These are phyloP conservation scores for Xylocampa areola DNA, from an alignment of 2,888 invertebrate species.

Conservation along the genomic window DNA sequence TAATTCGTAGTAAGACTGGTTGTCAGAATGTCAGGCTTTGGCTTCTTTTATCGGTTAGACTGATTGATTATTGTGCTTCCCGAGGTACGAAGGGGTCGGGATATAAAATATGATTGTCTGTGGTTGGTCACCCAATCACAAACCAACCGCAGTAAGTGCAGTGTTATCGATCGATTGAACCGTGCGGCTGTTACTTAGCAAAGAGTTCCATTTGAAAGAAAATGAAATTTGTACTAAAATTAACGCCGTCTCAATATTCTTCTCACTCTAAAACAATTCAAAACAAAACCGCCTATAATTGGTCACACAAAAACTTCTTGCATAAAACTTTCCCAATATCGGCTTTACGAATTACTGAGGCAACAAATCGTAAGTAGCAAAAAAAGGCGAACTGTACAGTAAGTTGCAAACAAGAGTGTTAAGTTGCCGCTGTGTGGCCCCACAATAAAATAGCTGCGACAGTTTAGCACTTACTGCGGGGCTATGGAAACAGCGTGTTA, in stretches of 20 bases:
- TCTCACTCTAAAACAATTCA: conserved; percentile 10
- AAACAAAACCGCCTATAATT: conserved; percentile 32
- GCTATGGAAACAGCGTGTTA: conserved; percentile 56
- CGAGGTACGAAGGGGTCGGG: too few species aligned
- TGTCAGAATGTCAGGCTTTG: too few species aligned
- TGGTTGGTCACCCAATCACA: too few species aligned
- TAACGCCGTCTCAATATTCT: not conserved
- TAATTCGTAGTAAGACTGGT: too few species aligned
- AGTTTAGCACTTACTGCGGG: conserved; percentile 72
- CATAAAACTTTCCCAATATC: conserved; percentile 78
- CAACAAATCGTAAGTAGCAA: conserved; percentile 75
- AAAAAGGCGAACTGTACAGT: conserved; percentile 71
- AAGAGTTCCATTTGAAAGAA: too few species aligned
- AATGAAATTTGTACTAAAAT: too few species aligned
- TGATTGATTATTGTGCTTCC: too few species aligned
- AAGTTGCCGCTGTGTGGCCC: conserved; percentile 70
- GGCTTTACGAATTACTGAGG: conserved; percentile 70
- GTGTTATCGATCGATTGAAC: too few species aligned
- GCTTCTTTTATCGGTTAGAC: too few species aligned
- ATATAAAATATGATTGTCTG: too few species aligned
- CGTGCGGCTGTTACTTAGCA: too few species aligned
- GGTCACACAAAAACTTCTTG: conserved; percentile 38
- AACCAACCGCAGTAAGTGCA: too few species aligned
- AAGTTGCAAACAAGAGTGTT: conserved; percentile 81
- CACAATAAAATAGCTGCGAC: conserved; percentile 80